Evolutionary conservation across 2,888 invertebrate genomes (phyloP).

Genomic region (Apamea anceps): DNA sequence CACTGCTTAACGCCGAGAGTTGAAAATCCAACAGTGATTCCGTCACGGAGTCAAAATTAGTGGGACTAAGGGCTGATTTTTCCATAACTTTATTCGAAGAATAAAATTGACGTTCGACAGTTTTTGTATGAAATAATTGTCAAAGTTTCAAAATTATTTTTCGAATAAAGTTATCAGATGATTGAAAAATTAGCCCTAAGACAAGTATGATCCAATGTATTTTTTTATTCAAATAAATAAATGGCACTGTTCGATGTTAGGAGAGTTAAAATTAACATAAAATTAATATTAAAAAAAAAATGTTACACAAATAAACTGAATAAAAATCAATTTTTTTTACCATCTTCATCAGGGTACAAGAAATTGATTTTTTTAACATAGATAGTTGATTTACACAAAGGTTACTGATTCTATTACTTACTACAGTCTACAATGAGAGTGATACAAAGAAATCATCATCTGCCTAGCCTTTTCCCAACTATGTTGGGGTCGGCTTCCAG

Average conservation of each 20-base stretch:
- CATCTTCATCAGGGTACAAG: slow-evolving; percentile 1
- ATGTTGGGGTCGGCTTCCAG: no score
- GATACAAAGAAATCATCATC: not conserved
- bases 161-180: no score
- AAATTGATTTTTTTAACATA: not conserved
- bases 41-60: no score
- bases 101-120: no score
- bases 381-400: slow-evolving; percentile 3
- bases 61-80: no score
- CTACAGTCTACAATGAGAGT: slow-evolving; percentile 5
- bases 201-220: no score
- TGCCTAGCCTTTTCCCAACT: no score
- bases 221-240: slow-evolving; percentile 24
- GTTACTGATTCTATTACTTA: not conserved
- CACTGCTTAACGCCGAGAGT: no score
- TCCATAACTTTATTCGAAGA: no score
- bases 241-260: slow-evolving; percentile 56
- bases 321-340: not conserved
- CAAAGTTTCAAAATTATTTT: no score
- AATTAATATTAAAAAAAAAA: not conserved
- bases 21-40: no score
- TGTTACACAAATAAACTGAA: slow-evolving; percentile 16
- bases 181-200: not conserved
- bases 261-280: slow-evolving; percentile 19
- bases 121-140: no score